These are phyloP conservation scores for Hestina assimilis DNA, from an alignment of 1,140 invertebrate species.

Conservation along the genomic window DNA sequence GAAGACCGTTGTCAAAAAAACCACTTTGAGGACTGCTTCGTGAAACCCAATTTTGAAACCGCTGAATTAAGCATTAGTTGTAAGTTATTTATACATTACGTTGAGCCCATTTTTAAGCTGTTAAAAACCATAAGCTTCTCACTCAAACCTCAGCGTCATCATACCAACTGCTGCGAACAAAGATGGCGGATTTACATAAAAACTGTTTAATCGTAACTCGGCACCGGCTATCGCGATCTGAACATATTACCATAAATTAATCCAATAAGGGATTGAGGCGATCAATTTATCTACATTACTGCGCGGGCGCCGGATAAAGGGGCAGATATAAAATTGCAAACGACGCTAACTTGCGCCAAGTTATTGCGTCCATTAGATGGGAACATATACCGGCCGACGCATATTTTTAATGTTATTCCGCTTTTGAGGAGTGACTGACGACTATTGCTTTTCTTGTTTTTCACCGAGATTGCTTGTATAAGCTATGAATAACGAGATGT, in stretches of 20 bases:
- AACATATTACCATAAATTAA: slow-evolving; percentile 71
- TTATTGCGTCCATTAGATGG: slow-evolving; percentile 51
- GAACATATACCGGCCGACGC: slow-evolving; percentile 19
- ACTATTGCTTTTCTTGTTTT: slow-evolving; percentile 4
- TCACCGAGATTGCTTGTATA: too few relatives aligned
- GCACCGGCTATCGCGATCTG: slow-evolving; percentile 56
- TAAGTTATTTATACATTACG: too few relatives aligned
- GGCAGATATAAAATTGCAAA: slow-evolving; percentile 32
- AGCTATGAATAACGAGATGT: too few relatives aligned
- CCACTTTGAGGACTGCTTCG: too few relatives aligned
- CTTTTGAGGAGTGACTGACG: slow-evolving; percentile 24
- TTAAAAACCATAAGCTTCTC: neutral
- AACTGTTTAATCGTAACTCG: slow-evolving; percentile 71
- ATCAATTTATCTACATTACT: slow-evolving; percentile 64
- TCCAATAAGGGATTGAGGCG: slow-evolving; percentile 62
- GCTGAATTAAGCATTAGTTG: too few relatives aligned
- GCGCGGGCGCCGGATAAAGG: slow-evolving; percentile 48
- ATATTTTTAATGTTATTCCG: slow-evolving; percentile 26
- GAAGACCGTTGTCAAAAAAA: too few relatives aligned
- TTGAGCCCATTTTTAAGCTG: neutral
- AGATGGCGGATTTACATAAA: slow-evolving; percentile 71
- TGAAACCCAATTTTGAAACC: too few relatives aligned
- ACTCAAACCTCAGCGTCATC: slow-evolving; percentile 2
- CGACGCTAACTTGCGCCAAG: slow-evolving; percentile 41
- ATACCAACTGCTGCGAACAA: slow-evolving; percentile 45